phyloP scores from a whole-genome alignment of 2,797 vertebrate genomes.

The Austrolebias charrua region DNA sequence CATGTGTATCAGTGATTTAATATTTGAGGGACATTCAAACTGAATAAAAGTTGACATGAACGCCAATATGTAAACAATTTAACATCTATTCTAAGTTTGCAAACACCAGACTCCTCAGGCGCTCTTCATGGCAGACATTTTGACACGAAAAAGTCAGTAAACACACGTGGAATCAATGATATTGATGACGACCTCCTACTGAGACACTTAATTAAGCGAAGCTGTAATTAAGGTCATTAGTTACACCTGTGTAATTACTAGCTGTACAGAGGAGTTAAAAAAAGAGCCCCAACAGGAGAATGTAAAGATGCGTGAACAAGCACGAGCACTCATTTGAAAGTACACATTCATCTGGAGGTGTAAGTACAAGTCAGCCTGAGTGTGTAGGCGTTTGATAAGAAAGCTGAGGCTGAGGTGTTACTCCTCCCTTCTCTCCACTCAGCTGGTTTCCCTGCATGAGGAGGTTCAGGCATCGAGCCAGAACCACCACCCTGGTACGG shows the following conservation, averaged over 20 bases:
- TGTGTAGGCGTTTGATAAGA: slow-evolving; percentile 28
- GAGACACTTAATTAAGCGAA: slow-evolving; percentile 2
- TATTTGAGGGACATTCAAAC: neutral
- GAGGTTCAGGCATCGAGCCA: slow-evolving; percentile 52
- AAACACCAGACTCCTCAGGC: neutral
- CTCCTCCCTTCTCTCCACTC: slow-evolving; percentile 52
- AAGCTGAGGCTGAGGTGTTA: slow-evolving; percentile 41
- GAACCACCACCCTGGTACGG: slow-evolving; percentile 51
- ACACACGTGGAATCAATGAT: slow-evolving; percentile 1
- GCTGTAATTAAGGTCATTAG: slow-evolving; percentile 8
- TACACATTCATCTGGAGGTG: slow-evolving; percentile 12
- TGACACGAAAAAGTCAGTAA: slow-evolving; percentile 1
- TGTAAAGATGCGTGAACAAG: slow-evolving; percentile 11
- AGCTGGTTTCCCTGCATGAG: slow-evolving; percentile 48
- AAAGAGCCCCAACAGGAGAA: slow-evolving; percentile 2
- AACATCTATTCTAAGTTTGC: neutral
- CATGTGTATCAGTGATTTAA: neutral
- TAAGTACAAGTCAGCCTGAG: slow-evolving; percentile 8
- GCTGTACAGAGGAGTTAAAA: slow-evolving; percentile 20
- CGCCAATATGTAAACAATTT: neutral
- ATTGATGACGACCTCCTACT: neutral
- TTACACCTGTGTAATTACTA: neutral
- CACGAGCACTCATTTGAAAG: slow-evolving; percentile 13
- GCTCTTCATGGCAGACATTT: neutral
- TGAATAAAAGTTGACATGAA: neutral